phyloP scores from a whole-genome alignment of 2,113 vertebrate species.

The Pardalotus punctatus region DNA sequence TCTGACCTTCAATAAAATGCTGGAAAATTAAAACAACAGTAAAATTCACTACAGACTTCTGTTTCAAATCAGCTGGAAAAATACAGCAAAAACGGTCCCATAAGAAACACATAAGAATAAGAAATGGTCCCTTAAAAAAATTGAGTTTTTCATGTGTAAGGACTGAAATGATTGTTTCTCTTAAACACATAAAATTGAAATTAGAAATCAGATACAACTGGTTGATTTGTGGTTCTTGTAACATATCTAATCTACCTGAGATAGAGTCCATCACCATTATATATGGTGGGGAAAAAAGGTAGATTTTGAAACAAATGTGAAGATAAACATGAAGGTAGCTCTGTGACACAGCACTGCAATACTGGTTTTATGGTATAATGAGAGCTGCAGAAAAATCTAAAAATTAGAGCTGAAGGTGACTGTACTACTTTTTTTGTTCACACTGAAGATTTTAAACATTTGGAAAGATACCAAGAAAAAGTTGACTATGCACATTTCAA shows the following conservation, averaged over 20 bases:
- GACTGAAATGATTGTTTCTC: not conserved
- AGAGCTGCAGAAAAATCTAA: not conserved
- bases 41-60: not conserved
- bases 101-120: not conserved
- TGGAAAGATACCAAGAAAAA: not conserved
- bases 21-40: not conserved
- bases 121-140: too few species aligned
- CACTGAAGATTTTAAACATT: not conserved
- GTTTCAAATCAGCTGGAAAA: not conserved
- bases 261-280: not conserved
- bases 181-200: not conserved
- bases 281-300: not conserved
- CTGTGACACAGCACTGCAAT: not conserved
- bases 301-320: not conserved
- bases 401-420: not conserved
- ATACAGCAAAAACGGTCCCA: not conserved
- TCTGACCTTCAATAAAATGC: not conserved
- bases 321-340: not conserved
- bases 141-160: not conserved
- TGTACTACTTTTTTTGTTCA: not conserved
- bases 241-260: not conserved
- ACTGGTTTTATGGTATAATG: not conserved
- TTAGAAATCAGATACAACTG: not conserved
- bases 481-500: not conserved
- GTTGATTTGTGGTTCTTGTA: not conserved